These are phyloP conservation scores for Tiliacea citrago DNA, from an alignment of 2,888 invertebrate species.

Conservation along the genomic window DNA sequence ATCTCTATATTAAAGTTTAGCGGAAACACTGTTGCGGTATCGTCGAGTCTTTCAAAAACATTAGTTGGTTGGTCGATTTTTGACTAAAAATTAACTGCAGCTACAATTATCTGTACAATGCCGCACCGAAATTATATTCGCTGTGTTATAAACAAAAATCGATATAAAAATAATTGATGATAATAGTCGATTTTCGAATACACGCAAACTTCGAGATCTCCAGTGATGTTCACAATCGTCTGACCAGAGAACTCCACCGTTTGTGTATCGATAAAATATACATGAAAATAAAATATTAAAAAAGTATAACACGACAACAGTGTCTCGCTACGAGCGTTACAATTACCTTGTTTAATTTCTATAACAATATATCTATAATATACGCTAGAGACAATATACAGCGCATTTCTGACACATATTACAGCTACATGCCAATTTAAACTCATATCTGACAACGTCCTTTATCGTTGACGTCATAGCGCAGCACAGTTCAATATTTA, in stretches of 20 bases:
- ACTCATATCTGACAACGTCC: conserved; percentile 78
- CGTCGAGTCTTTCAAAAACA: conserved; percentile 63
- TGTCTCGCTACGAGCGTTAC: conserved; percentile 74
- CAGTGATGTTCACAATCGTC: conserved; percentile 19
- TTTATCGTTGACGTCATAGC: conserved; percentile 73
- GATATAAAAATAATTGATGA: conserved; percentile 63
- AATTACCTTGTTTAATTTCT: conserved; percentile 74
- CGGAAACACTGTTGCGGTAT: conserved; percentile 76
- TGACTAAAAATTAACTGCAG: conserved; percentile 48
- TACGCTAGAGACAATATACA: conserved; percentile 81
- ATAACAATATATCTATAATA: conserved; percentile 82
- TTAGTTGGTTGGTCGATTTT: conserved; percentile 58
- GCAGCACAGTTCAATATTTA: conserved; percentile 69
- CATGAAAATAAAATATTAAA: conserved; percentile 60
- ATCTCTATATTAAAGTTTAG: conserved; percentile 73
- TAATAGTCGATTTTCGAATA: conserved; percentile 58
- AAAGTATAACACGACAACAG: conserved; percentile 70
- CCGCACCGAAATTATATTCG: conserved; percentile 51
- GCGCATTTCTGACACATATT: conserved; percentile 76
- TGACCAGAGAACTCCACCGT: conserved; percentile 41
- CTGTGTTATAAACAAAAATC: conserved; percentile 63
- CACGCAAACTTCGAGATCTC: conserved; percentile 43
- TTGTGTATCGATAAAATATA: conserved; percentile 54
- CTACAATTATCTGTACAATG: conserved; percentile 60
- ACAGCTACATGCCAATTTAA: conserved; percentile 77